Evolutionary conservation across 2,888 invertebrate species (phyloP), one percentile per base, ranked within the genome.

Genomic region (Nemotelus pantherinus): DNA sequence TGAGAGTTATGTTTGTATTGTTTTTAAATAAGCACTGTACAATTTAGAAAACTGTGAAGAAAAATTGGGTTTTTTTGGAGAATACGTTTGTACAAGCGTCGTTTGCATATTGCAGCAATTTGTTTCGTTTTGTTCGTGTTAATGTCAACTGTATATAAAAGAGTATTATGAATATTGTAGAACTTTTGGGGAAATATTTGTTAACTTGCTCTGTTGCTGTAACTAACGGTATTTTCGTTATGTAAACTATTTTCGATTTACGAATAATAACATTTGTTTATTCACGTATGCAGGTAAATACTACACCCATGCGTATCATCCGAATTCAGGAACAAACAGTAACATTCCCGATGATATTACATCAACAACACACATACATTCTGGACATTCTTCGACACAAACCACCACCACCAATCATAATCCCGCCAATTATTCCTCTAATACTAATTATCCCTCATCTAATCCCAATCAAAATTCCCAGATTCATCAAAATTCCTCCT

Each of bases 401-500:
- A 44, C 57, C 25, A 53, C 9, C 25, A 25, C 25, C 25, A 25
- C 25, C 58, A 64, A 76, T 55, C 50, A 55, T 44, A 48, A 63
- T 72, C 72, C 77, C 9, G 50, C 44, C 72, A 79, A 68, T 65
- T 64, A 71, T 77, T 72, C 76, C 77, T 55, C 55, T 10, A 75
- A 76, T 55, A 2, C 77, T 72, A 65, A 71, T 76, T 67, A 76
- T 76, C 76, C 74, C 41, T 50, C 41, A 70, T 43, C 79, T 55
- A 79, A 79, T 64, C 68, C 65, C 70, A 75, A 74, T 79, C 79
- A 76, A 79, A 79, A 76, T 77, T 79, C 79, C 67, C 79, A 79
- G 79, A 77, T 74, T 43, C n/a, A 44, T 9, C 39, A 7, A 43
- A 25, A 53, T 57, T 65, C 65, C 44, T 43, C 71, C 39, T 25